Evolutionary conservation across 2,797 vertebrate genomes (phyloP).

Genomic region (Scolopax rusticola): DNA sequence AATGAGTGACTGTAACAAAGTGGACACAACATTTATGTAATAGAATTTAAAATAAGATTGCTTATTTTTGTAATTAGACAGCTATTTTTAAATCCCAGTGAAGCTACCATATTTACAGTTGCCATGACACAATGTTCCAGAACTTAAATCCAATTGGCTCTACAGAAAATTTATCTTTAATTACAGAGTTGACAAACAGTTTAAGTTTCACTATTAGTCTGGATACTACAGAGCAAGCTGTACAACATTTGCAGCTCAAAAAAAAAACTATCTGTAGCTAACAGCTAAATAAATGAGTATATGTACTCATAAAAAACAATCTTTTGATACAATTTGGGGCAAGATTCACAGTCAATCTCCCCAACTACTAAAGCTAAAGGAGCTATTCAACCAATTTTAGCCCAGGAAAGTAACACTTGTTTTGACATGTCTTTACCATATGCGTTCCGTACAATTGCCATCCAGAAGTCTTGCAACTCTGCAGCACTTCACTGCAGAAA

Average conservation of each 20-base stretch:
- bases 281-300: neutral
- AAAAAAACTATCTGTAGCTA: neutral
- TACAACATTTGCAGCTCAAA: neutral
- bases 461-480: neutral
- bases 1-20: neutral
- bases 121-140: neutral
- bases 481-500: neutral
- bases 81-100: neutral
- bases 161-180: neutral
- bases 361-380: neutral
- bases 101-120: neutral
- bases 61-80: neutral
- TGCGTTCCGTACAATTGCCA: neutral
- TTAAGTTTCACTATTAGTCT: neutral
- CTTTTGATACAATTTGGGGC: neutral
- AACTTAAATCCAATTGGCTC: neutral
- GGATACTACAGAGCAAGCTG: neutral
- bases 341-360: neutral
- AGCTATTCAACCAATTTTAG: neutral
- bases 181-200: neutral
- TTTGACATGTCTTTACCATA: neutral
- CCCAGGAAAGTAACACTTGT: neutral
- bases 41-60: neutral
- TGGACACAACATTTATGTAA: neutral
- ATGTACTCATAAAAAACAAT: neutral